Percentiles rank a stretch among this genome's conserved stretches.
Evolutionary conservation across 2,113 vertebrate species (phyloP).

Genomic region (Micronycteris hirsuta): DNA sequence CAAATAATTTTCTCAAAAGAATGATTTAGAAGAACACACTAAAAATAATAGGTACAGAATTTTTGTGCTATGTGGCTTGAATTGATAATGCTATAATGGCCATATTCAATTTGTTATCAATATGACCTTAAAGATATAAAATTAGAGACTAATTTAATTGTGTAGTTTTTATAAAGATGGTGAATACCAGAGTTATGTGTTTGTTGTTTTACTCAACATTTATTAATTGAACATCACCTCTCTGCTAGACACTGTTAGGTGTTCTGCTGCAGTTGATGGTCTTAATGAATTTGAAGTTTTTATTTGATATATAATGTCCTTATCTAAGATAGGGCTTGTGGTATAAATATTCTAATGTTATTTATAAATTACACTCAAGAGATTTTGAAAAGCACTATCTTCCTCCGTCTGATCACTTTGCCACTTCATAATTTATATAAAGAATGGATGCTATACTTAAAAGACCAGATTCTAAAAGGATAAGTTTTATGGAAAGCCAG

Average conservation of each 20-base stretch:
- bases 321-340: neutral
- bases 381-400: neutral
- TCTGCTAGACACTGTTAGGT: neutral
- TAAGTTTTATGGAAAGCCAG: neutral
- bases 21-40: neutral
- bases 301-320: neutral
- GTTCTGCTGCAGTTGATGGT: neutral
- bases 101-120: neutral
- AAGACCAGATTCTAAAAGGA: neutral
- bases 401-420: neutral
- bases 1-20: conserved; percentile 36
- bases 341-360: conserved; percentile 24
- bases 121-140: neutral
- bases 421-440: neutral
- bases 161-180: neutral
- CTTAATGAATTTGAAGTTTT: conserved; percentile 10
- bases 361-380: neutral
- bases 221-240: neutral
- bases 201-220: neutral
- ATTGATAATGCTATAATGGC: neutral
- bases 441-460: neutral
- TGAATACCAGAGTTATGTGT: neutral
- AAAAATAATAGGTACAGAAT: neutral
- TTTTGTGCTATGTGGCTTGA: neutral
- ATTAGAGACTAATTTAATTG: neutral